Conservation (phyloP, 2,888 invertebrate species). For the Torymus tubicola region DNA sequence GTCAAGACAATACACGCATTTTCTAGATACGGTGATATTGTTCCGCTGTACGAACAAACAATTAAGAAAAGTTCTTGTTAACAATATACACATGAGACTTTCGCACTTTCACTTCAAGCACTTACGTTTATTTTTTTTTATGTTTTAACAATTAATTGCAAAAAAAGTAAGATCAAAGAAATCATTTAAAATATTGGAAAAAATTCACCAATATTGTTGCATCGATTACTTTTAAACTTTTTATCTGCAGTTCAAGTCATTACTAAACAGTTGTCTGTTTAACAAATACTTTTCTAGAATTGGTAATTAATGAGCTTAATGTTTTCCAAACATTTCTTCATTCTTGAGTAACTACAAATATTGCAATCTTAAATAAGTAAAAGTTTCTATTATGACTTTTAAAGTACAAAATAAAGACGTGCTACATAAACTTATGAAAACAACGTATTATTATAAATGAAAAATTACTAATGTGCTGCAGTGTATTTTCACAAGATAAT, state of each 20-base stretch:
- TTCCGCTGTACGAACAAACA: conserved; percentile 35
- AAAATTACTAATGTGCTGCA: conserved; percentile 53
- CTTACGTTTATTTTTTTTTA: conserved; percentile 6
- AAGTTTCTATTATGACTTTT: neutral
- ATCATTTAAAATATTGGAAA: too few relatives aligned
- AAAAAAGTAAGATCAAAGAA: neutral
- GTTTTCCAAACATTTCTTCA: neutral
- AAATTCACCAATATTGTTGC: too few relatives aligned
- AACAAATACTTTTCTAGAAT: too few relatives aligned
- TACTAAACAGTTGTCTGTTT: too few relatives aligned
- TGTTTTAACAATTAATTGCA: conserved; percentile 1
- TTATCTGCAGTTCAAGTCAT: too few relatives aligned
- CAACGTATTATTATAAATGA: conserved; percentile 39
- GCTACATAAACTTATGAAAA: neutral
- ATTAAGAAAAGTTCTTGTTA: conserved; percentile 44
- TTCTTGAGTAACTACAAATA: neutral
- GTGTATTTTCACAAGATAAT: conserved; percentile 18
- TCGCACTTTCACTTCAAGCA: conserved; percentile 26
- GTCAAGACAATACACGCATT: conserved; percentile 30
- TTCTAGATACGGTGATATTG: conserved; percentile 37
- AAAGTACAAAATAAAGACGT: too few relatives aligned
- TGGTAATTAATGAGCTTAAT: neutral
- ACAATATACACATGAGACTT: conserved; percentile 24
- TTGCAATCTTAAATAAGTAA: neutral
- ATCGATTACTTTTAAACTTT: too few relatives aligned